phyloP scores from a whole-genome alignment of 1,140 invertebrate species.

The Cotesia typhae region DNA sequence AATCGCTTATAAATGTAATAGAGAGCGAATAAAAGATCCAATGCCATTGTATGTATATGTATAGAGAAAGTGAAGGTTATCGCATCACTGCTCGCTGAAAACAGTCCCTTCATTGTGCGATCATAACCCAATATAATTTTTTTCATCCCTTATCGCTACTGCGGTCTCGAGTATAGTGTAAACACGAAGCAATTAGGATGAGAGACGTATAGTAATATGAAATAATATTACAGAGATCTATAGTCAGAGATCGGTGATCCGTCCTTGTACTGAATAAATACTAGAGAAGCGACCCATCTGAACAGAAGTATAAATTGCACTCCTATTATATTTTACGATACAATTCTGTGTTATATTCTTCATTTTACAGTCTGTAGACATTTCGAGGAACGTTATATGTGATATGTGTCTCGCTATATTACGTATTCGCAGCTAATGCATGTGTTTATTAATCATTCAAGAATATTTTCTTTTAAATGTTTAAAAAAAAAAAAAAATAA shows the following conservation, averaged over 20 bases:
- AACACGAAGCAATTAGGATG: slow-evolving; percentile 20
- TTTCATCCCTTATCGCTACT: slow-evolving; percentile 7
- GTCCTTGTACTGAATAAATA: not conserved
- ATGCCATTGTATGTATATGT: not conserved
- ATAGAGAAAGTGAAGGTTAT: slow-evolving; percentile 28
- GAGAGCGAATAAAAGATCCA: too few relatives aligned
- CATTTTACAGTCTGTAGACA: too few relatives aligned
- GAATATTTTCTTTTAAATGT: too few relatives aligned
- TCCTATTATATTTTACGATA: too few relatives aligned
- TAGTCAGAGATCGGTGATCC: not conserved
- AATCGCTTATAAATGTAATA: slow-evolving; percentile 23
- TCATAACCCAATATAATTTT: slow-evolving; percentile 24
- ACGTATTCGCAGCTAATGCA: too few relatives aligned
- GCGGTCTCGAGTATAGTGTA: slow-evolving; percentile 19
- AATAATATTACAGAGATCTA: not conserved
- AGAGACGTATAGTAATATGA: slow-evolving; percentile 1
- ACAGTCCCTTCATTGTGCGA: slow-evolving; percentile 27
- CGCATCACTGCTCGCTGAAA: slow-evolving; percentile 2
- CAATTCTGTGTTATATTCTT: too few relatives aligned
- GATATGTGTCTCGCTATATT: too few relatives aligned
- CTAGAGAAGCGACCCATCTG: too few relatives aligned
- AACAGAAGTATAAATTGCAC: slow-evolving; percentile 9
- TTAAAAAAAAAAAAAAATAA: too few relatives aligned
- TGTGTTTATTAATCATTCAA: too few relatives aligned
- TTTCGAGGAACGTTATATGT: too few relatives aligned